phyloP scores from a whole-genome alignment of 2,113 vertebrate species.

The Mixornis gularis region DNA sequence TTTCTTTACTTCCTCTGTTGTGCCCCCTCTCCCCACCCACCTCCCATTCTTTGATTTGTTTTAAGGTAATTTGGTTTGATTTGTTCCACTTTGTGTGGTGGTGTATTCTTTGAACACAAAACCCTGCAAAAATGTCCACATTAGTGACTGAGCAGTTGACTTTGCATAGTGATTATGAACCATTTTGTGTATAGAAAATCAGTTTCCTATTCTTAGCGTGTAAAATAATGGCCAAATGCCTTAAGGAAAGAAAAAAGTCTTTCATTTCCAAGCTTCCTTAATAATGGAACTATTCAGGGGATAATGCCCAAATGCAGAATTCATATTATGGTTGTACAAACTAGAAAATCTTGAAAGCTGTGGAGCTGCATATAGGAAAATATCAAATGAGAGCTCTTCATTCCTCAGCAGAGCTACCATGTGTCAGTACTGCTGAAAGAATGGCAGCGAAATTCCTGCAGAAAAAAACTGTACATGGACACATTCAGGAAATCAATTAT shows the following conservation, averaged over 20 bases:
- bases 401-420: neutral
- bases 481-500: neutral
- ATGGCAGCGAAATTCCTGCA: neutral
- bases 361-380: neutral
- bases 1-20: neutral
- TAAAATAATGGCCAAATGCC: neutral
- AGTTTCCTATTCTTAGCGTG: neutral
- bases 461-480: neutral
- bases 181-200: neutral
- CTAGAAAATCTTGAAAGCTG: neutral
- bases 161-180: neutral
- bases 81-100: neutral
- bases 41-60: neutral
- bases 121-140: neutral
- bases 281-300: neutral
- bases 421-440: neutral
- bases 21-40: rapidly evolving
- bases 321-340: neutral
- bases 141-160: neutral
- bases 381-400: neutral
- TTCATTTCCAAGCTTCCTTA: neutral
- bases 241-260: neutral
- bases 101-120: neutral
- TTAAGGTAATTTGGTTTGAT: neutral
- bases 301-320: neutral